Base-by-base conservation (phyloP, 2,888 invertebrate genomes). In the Mayetiola destructor region DNA sequence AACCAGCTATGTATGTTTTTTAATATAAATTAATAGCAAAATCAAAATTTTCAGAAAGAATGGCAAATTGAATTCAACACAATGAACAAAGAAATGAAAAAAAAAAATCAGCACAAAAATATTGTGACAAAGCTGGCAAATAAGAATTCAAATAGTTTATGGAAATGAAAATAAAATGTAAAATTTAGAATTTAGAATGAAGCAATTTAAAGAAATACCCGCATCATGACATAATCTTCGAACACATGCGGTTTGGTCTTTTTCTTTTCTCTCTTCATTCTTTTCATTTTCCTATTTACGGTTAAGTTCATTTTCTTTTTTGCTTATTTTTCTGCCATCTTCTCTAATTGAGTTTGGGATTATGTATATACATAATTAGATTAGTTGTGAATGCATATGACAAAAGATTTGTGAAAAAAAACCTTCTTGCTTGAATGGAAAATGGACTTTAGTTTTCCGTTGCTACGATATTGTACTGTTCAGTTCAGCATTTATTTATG, bases 341-440 rank as follows among this genome's bases (percentile, higher is more conserved):
- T 37, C 37, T 37, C 8, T 37, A 42, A 42, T 42, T 42, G 42
- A 37, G 42, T 42, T 21, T 42, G 42, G 42, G 23, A 42, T 21
- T 42, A 42, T 23, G 14, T n/a, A n/a, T n/a, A n/a, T n/a, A n/a
- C n/a, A n/a, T 42, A 42, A 42, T 42, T 42, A 42, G 42, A 42
- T 42, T 42, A 42, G 39, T 23, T 37, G 14, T 37, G 37, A 37
- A 37, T 37, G 37, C 37, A 14, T 10, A 14, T 5, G n/a, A n/a
- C n/a, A n/a, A n/a, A n/a, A n/a, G n/a, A n/a, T n/a, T n/a, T n/a
- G n/a, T n/a, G n/a, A n/a, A n/a, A n/a, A n/a, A n/a, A n/a, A n/a
- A n/a, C n/a, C n/a, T n/a, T n/a, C n/a, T n/a, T n/a, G n/a, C n/a
- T n/a, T n/a, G n/a, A n/a, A n/a, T n/a, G n/a, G n/a, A n/a, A n/a